Evolutionary conservation across 1,140 invertebrate genomes (phyloP), one percentile per base, ranked within the genome.

Genomic region (Acromyrmex heyeri): DNA sequence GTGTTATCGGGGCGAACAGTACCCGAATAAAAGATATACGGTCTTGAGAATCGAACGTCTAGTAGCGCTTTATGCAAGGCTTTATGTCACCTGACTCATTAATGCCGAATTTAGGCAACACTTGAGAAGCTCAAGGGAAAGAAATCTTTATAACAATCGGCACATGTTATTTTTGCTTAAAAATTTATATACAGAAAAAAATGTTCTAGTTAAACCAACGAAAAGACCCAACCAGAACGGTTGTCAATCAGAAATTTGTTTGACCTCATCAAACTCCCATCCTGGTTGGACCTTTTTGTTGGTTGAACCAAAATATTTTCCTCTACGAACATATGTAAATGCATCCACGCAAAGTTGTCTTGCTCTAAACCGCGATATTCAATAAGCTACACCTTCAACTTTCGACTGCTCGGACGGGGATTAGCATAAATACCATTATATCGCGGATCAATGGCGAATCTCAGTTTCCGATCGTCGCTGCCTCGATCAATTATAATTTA

Each of bases 1-100:
- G 55, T 88, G 88, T 88, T 88, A 88, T 90, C 77, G 44, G 81
- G 75, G 44, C 55, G 69, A 79, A 48, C 72, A 34, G 38, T 82
- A 59, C 38, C 44, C 70, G 81, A 59, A 65, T 64, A 90, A 90
- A 90, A 50, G 69, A 50, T 48, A 61, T 14, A 48, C 65, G 27
- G n/a, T 21, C 38, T n/a, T 12, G 21, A 24, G 50, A 55, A 87
- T 38, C 76, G 61, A 77, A 86, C 44, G 77, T 81, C 65, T 64
- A 72, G 62, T 62, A 64, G 69, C 83, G 34, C 30, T 34, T 34
- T 34, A 34, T 6, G 5, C 30, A 34, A 34, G 30, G 30, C 50
- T 86, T 65, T 76, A 86, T 86, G 34, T 86, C 67, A 86, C 67
- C 65, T 48, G 59, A 72, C 50, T 18, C 67, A 82, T 61, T 82